Base-by-base conservation (phyloP, 2,888 invertebrate species). In the Drosophila gaucha region DNA sequence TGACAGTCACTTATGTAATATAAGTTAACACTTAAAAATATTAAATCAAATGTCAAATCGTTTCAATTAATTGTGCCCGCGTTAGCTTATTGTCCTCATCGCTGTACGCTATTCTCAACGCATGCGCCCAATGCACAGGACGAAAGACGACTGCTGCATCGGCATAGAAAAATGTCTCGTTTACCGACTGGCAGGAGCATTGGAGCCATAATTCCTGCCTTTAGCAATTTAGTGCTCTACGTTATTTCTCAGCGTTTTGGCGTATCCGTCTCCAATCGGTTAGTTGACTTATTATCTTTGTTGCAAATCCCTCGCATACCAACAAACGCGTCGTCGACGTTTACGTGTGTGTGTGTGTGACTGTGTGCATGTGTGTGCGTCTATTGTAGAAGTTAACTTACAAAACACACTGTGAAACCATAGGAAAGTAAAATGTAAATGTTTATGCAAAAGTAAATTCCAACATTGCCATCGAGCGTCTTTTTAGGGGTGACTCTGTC, bases 371-470 rank as follows among this genome's bases (percentile, higher is more conserved):
- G 59, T 41, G 39, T 65, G 33, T 49, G 39, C 39, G 33, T 24
- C 12, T 1, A 18, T 6, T 8, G 20, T 50, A 58, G n/a, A 59
- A 74, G 60, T 67, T 56, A 70, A 69, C 33, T 68, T 24, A 57
- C 62, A 67, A 50, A 68, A 36, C 56, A 60, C 52, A 66, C 39
- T 67, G 71, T 46, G 87, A 83, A 83, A 78, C 82, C 82, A 68
- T 83, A 86, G 60, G 44, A 82, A 77, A 77, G 76, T 76, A 62
- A 67, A 76, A 63, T 56, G 54, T 52, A 52, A 72, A 86, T 86
- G 73, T 86, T 86, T 75, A 69, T 80, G 80, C 75, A 65, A 84
- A 86, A 86, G 85, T 86, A 84, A 86, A 83, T 83, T 86, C 87
- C 87, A 80, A 52, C 80, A 86, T 86, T 66, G 67, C 57, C 46